Evolutionary conservation across 2,113 vertebrate species (phyloP), one percentile per base, ranked within the genome.

Genomic region (Notothenia coriiceps): DNA sequence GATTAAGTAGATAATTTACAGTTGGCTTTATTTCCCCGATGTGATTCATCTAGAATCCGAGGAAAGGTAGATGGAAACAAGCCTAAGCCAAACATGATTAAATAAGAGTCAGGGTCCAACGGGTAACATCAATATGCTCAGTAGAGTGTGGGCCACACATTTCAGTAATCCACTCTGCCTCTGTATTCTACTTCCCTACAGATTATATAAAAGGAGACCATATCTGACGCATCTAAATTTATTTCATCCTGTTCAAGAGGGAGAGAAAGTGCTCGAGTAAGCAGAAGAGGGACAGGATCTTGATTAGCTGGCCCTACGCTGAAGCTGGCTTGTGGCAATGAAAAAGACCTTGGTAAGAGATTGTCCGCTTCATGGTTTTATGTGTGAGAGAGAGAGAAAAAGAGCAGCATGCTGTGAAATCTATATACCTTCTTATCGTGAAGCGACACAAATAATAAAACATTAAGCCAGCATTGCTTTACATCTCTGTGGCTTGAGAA

Each of bases 141-240:
- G 52, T 13, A 49, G 22, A 76, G 25, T 17, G 8, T 63, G 15
- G 74, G 54, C 63, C 51, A 51, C 20, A 49, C 40, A 49, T 73
- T 20, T 81, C 57, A 56, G 67, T 33, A 72, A 70, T 84, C 60
- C 44, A 60, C 76, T 83, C 57, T 73, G 29, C 46, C 50, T 60
- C 62, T 60, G 14, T n/a, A 33, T 75, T 61, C 43, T n/a, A 60
- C 64, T 65, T 70, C 70, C 18, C 74, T 6, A 20, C 68, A 77
- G 83, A 84, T 77, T 73, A 62, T 82, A 87, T 25, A 78, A 66
- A 84, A 82, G 29, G 60, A 76, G 50, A 84, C 66, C 56, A 68
- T 74, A 73, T 82, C 72, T 86, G 84, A 86, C 87, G 83, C 52
- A 47, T 51, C 56, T 82, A 66, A 80, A 84, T 86, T 70, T 75